These are phyloP conservation scores for Himalopsyche japonica DNA, from an alignment of 2,888 invertebrate genomes.

Conservation along the genomic window DNA sequence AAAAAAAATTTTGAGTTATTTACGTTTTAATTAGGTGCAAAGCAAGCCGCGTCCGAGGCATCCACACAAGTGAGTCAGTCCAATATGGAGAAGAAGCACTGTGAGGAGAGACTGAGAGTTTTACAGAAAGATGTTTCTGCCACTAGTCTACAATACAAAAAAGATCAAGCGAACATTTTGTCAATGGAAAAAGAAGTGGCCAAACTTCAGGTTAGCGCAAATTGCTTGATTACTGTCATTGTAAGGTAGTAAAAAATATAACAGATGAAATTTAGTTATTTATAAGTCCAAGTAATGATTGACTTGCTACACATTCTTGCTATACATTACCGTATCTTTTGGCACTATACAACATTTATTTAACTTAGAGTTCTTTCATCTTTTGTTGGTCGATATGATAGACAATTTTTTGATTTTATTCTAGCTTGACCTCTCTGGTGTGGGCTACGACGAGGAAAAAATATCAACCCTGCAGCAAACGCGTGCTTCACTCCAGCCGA, in stretches of 20 bases:
- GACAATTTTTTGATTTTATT: constrained; percentile 14
- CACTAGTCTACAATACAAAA: constrained; percentile 68
- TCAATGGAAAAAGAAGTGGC: constrained; percentile 61
- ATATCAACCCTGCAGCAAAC: constrained; percentile 59
- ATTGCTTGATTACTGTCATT: no score
- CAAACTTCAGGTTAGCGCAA: constrained; percentile 54
- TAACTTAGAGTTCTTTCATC: no score
- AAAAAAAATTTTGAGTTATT: no score
- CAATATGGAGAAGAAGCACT: constrained; percentile 72
- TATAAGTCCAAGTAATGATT: no score
- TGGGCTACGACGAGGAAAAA: constrained; percentile 66
- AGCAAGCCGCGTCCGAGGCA: constrained; percentile 74
- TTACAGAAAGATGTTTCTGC: constrained; percentile 70
- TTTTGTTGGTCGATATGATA: no score
- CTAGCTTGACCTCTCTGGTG: constrained; percentile 57
- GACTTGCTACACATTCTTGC: background rate
- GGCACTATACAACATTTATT: no score
- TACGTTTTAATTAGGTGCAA: constrained; percentile 61
- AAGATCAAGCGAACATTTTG: constrained; percentile 65
- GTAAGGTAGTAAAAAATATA: no score
- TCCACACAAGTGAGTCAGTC: constrained; percentile 79
- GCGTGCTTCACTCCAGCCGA: constrained; percentile 57
- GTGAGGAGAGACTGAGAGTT: constrained; percentile 63
- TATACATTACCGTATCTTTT: no score
- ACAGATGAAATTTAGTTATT: no score